Percentiles rank a stretch among this genome's conserved stretches.
Evolutionary conservation across 2,113 vertebrate genomes (phyloP).

Genomic region (Petaurus breviceps): DNA sequence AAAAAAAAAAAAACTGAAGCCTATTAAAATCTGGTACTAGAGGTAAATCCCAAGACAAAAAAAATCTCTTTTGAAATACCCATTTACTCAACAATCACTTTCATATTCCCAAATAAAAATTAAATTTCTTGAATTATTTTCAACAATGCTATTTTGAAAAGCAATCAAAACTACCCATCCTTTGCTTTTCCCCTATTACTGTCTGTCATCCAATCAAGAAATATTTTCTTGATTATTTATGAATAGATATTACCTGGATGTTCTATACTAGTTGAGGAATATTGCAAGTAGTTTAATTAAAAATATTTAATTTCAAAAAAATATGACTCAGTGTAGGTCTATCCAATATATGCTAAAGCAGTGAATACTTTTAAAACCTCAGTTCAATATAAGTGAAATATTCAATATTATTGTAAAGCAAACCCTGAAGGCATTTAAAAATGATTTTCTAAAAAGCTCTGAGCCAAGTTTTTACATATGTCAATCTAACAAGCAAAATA

Average conservation of each 20-base stretch:
- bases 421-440: constrained; percentile 55
- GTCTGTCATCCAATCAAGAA: constrained; percentile 64
- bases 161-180: constrained; percentile 29
- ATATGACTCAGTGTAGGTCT: constrained; percentile 37
- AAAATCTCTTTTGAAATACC: background rate
- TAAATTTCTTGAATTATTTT: background rate
- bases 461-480: background rate
- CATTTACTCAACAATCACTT: background rate
- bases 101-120: background rate
- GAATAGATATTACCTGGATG: constrained; percentile 37
- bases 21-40: background rate
- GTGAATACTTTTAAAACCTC: constrained; percentile 45
- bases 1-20: constrained; percentile 19
- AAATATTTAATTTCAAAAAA: constrained; percentile 71
- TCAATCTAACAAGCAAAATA: background rate
- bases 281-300: constrained; percentile 64
- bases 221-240: constrained; percentile 58
- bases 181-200: constrained; percentile 52
- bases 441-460: constrained; percentile 45
- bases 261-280: constrained; percentile 59
- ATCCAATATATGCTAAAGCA: constrained; percentile 44
- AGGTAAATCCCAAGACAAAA: background rate
- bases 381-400: constrained; percentile 36
- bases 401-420: constrained; percentile 16
- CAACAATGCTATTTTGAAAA: constrained; percentile 19